Evolutionary conservation across 2,113 vertebrate species (phyloP).

Genomic region (Agapornis roseicollis): DNA sequence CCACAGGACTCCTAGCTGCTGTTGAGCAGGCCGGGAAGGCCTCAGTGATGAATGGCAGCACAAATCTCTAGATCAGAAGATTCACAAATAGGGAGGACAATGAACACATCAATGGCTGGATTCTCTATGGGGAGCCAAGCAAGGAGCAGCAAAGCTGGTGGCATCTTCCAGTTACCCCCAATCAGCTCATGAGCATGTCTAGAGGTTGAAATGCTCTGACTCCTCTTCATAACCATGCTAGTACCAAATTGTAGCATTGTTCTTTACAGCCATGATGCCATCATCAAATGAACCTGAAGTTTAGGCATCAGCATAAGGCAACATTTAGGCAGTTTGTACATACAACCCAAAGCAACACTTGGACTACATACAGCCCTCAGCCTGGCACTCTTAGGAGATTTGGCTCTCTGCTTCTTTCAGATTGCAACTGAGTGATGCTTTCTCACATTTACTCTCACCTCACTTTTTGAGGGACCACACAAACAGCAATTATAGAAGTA

Average conservation of each 20-base stretch:
- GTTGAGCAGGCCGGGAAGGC: rapidly evolving
- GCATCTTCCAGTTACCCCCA: neutral
- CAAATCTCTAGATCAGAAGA: neutral
- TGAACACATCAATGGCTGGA: neutral
- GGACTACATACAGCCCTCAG: neutral
- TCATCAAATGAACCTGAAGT: neutral
- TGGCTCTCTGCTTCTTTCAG: neutral
- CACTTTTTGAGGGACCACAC: neutral
- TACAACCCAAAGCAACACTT: neutral
- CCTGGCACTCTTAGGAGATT: neutral
- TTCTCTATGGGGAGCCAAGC: neutral
- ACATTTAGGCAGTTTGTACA: neutral
- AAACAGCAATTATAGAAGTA: neutral
- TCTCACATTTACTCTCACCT: neutral
- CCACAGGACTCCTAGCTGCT: neutral
- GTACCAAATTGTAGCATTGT: neutral
- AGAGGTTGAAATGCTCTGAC: neutral
- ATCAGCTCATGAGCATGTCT: neutral
- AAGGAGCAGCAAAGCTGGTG: neutral
- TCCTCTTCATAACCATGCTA: neutral
- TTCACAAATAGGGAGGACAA: neutral
- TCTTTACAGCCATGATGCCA: neutral
- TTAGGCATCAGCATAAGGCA: rapidly evolving
- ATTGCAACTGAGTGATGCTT: neutral
- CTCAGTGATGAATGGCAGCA: neutral